Conservation (phyloP, 2,888 invertebrate genomes). For the Matsumyia berberina region DNA sequence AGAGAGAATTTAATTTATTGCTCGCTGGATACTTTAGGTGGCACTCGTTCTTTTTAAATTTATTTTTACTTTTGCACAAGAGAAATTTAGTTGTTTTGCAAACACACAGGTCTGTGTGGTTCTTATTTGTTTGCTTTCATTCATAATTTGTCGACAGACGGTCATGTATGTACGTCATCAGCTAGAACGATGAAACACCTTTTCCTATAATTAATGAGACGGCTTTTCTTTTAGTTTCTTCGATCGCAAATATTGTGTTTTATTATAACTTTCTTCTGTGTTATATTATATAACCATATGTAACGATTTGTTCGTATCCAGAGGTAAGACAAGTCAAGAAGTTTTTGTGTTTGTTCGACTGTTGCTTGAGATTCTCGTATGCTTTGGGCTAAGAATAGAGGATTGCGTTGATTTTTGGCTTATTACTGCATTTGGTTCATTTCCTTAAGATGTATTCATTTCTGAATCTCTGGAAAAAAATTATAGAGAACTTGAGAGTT, state of each 20-base stretch:
- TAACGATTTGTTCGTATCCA: not conserved
- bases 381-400: not conserved
- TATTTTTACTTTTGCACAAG: constrained; percentile 14
- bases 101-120: not conserved
- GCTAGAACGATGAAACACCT: constrained; percentile 8
- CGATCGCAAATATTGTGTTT: not conserved
- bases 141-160: constrained; percentile 44
- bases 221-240: constrained; percentile 14
- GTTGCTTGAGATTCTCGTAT: not conserved
- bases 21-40: constrained; percentile 22
- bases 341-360: not conserved
- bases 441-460: not conserved
- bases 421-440: not conserved
- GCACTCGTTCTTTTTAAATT: constrained; percentile 8
- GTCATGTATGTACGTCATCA: constrained; percentile 31
- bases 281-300: constrained; percentile 4
- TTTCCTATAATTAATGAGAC: constrained; percentile 2
- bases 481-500: too few species aligned
- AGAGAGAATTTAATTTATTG: constrained; percentile 23
- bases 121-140: constrained; percentile 32
- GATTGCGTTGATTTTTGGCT: not conserved
- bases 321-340: constrained; percentile 14
- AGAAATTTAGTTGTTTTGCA: not conserved
- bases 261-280: constrained; percentile 7
- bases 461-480: too few species aligned